phyloP scores from a whole-genome alignment of 2,113 vertebrate species.

The Baryphthengus martii region DNA sequence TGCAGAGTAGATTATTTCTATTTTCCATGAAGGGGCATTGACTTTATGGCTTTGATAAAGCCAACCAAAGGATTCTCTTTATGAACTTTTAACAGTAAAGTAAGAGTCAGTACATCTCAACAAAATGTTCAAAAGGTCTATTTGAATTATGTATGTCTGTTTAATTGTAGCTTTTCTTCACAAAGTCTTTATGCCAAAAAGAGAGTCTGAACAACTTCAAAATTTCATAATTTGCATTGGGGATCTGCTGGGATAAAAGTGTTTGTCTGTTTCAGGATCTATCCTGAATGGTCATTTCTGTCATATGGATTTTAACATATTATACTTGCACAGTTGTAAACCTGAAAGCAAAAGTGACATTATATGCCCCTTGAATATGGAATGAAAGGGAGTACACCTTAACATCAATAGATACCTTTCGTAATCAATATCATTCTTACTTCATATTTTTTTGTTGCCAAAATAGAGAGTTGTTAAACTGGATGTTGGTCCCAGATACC shows the following conservation, averaged over 20 bases:
- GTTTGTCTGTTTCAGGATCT: neutral
- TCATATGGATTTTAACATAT: neutral
- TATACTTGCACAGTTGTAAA: neutral
- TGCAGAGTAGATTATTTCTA: neutral
- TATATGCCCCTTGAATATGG: neutral
- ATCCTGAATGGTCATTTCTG: neutral
- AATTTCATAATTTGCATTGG: neutral
- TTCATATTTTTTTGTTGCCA: neutral
- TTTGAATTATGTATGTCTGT: neutral
- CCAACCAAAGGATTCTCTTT: neutral
- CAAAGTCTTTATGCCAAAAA: neutral
- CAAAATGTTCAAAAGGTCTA: neutral
- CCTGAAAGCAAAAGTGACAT: neutral
- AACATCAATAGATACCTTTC: neutral
- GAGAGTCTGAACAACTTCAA: neutral
- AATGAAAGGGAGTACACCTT: neutral
- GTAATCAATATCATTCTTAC: neutral
- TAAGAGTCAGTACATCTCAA: neutral
- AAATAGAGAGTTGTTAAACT: neutral
- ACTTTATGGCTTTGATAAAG: neutral
- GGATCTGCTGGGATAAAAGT: neutral
- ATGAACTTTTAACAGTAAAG: neutral
- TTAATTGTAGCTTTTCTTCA: neutral
- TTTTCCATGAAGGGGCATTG: neutral
- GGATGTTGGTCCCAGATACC: rapidly evolving